These are phyloP conservation scores for Anisognathus igniventris DNA, from an alignment of 2,797 vertebrate genomes.

Conservation along the genomic window DNA sequence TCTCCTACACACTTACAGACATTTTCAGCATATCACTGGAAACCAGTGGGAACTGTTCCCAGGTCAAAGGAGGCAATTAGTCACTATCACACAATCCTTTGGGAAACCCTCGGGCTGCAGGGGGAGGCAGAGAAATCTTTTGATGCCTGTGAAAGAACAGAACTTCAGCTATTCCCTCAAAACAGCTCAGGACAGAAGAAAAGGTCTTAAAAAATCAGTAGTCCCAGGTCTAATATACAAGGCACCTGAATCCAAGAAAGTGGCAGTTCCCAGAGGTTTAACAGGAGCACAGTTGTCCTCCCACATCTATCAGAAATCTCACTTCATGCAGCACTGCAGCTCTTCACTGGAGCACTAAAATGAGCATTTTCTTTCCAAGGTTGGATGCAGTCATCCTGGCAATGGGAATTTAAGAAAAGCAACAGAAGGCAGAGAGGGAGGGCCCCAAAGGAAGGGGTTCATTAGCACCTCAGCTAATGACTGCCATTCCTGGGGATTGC, in stretches of 20 bases:
- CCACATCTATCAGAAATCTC: neutral
- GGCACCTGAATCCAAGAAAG: neutral
- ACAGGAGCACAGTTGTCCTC: fast-evolving
- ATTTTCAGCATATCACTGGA: fast-evolving
- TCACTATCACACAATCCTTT: neutral
- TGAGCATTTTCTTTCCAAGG: neutral
- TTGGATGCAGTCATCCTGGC: neutral
- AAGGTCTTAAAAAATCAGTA: neutral
- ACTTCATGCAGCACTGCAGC: neutral
- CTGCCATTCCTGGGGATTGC: neutral
- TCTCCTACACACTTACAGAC: neutral
- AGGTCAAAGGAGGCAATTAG: neutral
- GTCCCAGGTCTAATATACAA: neutral
- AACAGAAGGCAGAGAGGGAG: neutral
- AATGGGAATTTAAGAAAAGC: neutral
- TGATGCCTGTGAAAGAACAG: neutral
- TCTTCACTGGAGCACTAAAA: neutral
- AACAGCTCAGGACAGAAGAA: neutral
- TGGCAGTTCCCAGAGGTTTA: neutral
- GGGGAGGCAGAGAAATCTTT: neutral
- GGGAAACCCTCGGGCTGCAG: neutral
- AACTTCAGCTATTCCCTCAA: neutral
- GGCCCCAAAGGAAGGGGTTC: neutral
- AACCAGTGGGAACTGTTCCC: neutral
- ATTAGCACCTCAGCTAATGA: neutral